Evolutionary conservation across 2,797 vertebrate species (phyloP).

Genomic region (Harpagifer antarcticus): DNA sequence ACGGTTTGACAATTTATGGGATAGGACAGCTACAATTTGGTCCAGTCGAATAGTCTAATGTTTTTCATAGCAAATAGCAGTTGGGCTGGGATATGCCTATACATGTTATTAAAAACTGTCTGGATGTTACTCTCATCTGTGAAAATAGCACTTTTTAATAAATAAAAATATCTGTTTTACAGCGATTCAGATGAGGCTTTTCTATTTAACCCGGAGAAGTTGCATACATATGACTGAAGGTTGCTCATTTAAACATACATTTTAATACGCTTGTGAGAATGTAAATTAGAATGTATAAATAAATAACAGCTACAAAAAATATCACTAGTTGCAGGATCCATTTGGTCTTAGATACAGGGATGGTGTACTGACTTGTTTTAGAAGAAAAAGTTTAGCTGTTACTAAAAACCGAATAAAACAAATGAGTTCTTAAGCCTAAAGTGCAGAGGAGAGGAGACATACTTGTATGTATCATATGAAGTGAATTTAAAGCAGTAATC

Average conservation of each 20-base stretch:
- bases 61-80: not conserved
- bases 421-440: not conserved
- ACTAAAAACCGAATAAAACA: not conserved
- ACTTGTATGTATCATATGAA: not conserved
- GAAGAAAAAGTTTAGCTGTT: conserved; percentile 1
- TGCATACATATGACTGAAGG: not conserved
- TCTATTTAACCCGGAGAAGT: not conserved
- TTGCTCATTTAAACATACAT: conserved; percentile 9
- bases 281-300: not conserved
- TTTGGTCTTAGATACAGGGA: not conserved
- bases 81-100: not conserved
- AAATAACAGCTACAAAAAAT: not conserved
- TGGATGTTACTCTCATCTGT: not conserved
- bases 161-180: too few relatives aligned
- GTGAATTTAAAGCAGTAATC: not conserved
- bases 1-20: not conserved
- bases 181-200: not conserved
- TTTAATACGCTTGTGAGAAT: conserved; percentile 5
- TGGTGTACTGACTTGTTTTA: conserved; percentile 3
- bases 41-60: not conserved
- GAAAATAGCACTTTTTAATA: too few relatives aligned
- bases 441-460: not conserved
- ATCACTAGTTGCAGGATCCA: not conserved
- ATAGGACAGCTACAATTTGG: not conserved
- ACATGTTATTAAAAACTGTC: not conserved